Evolutionary conservation across 2,113 vertebrate species (phyloP).

Genomic region (Alces alces): DNA sequence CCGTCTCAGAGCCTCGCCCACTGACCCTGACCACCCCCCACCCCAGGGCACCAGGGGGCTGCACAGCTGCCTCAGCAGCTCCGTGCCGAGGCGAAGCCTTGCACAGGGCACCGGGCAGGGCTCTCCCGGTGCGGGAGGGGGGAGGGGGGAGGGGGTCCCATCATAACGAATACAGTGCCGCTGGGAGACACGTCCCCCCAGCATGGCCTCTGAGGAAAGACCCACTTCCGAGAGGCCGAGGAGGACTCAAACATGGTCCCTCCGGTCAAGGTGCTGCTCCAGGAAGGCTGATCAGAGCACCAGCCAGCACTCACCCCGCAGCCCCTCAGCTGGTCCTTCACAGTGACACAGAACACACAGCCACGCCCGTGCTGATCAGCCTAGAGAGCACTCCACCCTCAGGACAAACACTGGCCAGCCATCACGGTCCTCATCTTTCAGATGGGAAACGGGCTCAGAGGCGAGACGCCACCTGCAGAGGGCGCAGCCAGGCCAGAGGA

Average conservation of each 20-base stretch:
- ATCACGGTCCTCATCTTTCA: background rate
- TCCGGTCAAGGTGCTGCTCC: background rate
- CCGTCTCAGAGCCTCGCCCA: background rate
- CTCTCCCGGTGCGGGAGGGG: background rate
- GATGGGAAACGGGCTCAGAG: background rate
- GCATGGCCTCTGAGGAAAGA: background rate
- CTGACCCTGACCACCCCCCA: background rate
- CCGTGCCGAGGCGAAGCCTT: accelerated
- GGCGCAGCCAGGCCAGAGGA: background rate
- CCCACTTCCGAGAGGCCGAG: background rate
- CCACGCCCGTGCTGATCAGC: too few relatives aligned
- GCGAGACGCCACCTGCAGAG: background rate
- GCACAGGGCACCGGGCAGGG: background rate
- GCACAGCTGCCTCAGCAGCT: background rate
- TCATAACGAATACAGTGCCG: accelerated
- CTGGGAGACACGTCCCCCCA: accelerated
- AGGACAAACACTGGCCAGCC: background rate
- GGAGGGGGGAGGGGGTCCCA: background rate
- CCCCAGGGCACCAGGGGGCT: background rate
- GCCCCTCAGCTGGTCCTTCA: background rate
- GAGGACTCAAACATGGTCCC: background rate
- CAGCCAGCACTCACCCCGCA: background rate
- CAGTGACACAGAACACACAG: background rate
- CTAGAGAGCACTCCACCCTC: background rate
- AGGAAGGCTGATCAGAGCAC: background rate